These are phyloP conservation scores for Epistrophe eligans DNA, from an alignment of 2,888 invertebrate genomes.

Conservation along the genomic window DNA sequence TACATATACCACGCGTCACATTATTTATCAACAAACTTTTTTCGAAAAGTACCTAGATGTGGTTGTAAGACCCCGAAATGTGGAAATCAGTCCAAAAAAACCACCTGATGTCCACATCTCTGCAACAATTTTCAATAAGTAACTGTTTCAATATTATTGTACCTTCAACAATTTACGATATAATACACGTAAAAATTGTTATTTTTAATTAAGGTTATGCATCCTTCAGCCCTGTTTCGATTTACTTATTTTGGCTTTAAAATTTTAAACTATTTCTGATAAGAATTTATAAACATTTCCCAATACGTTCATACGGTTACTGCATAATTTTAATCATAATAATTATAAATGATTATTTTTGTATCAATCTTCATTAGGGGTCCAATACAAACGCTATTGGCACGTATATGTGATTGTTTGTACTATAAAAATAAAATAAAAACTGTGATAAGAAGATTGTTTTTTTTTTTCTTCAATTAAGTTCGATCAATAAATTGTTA, in stretches of 20 bases:
- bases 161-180: no score
- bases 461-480: slow-evolving; percentile 27
- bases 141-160: no score
- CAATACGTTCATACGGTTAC: background rate
- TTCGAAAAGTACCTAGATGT: no score
- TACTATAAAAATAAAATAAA: background rate
- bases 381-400: slow-evolving; percentile 8
- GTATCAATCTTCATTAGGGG: slow-evolving; percentile 25
- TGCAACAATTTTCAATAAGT: no score
- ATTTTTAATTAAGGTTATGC: no score
- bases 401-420: background rate
- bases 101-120: no score
- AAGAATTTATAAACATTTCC: background rate
- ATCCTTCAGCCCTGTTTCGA: background rate
- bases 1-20: no score
- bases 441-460: slow-evolving; percentile 39
- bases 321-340: background rate
- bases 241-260: background rate
- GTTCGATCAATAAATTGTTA: slow-evolving; percentile 15
- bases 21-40: no score
- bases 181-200: no score
- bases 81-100: no score
- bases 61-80: no score
- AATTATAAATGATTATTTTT: background rate
- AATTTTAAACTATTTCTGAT: background rate